A percentile compares a stretch with the other conserved stretches of the same genome.
Evolutionary conservation across 2,113 vertebrate species (phyloP).

Genomic region (Catharus fuscescens): DNA sequence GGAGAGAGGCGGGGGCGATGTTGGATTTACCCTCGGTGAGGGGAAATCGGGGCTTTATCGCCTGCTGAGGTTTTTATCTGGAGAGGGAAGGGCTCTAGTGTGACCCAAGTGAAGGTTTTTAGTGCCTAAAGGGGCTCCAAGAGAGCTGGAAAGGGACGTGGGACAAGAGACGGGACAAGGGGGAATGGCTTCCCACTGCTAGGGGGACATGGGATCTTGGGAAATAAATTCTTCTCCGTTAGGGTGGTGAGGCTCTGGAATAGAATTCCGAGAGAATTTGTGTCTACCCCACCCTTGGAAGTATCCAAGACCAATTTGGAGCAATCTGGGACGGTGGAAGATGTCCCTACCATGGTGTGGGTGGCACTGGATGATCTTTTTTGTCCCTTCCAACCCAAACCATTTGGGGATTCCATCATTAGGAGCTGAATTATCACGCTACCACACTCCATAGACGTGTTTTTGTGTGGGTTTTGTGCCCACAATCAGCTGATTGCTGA

Average conservation of each 20-base stretch:
- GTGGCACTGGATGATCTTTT: not conserved
- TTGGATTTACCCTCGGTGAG: not conserved
- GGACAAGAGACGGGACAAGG: rapidly evolving
- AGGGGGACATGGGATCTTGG: not conserved
- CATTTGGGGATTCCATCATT: rapidly evolving
- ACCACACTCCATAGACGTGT: rapidly evolving
- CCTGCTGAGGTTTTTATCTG: not conserved
- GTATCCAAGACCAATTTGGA: not conserved
- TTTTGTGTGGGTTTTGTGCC: not conserved
- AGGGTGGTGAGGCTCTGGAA: rapidly evolving
- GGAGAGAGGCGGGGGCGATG: not conserved
- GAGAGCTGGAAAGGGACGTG: not conserved
- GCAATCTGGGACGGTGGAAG: rapidly evolving
- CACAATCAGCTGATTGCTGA: rapidly evolving
- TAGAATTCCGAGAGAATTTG: rapidly evolving
- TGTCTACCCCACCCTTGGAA: not conserved
- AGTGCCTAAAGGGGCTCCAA: rapidly evolving
- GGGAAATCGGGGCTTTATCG: rapidly evolving
- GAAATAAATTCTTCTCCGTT: not conserved
- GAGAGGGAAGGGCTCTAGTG: no score
- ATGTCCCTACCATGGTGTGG: not conserved
- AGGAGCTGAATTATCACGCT: not conserved
- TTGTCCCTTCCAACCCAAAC: no score
- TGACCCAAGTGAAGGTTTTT: not conserved
- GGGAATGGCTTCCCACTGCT: not conserved